phyloP scores from a whole-genome alignment of 2,888 invertebrate species.

The Teinopalpus imperialis region DNA sequence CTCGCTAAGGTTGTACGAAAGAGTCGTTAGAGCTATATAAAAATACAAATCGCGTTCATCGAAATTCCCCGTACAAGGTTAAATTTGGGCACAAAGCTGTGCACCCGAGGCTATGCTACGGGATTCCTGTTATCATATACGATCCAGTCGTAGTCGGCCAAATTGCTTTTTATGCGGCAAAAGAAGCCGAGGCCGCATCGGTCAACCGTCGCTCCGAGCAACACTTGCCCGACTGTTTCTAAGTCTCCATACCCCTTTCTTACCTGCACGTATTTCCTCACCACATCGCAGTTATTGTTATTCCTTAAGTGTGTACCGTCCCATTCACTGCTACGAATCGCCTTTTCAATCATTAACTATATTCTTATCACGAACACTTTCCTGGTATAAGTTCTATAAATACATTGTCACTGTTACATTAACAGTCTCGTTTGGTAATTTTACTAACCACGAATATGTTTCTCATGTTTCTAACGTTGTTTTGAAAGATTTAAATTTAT shows the following conservation, averaged over 20 bases:
- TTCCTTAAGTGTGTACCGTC: not conserved
- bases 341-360: conserved; percentile 4
- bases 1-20: conserved; percentile 47
- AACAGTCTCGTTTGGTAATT: too few species aligned
- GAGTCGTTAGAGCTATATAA: conserved; percentile 22
- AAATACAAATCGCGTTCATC: conserved; percentile 29
- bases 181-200: conserved; percentile 54
- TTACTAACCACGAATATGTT: too few species aligned
- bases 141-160: conserved; percentile 66
- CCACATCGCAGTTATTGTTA: conserved; percentile 10
- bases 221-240: conserved; percentile 61
- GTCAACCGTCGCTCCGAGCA: conserved; percentile 52
- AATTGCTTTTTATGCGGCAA: conserved; percentile 72
- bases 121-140: conserved; percentile 78
- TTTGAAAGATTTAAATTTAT: too few species aligned
- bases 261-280: conserved; percentile 52
- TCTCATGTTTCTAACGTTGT: too few species aligned
- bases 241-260: conserved; percentile 62
- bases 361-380: not conserved
- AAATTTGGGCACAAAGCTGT: conserved; percentile 41
- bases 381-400: not conserved
- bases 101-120: conserved; percentile 72
- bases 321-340: conserved; percentile 8
- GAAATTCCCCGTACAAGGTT: conserved; percentile 35
- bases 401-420: conserved; percentile 1